phyloP scores from a whole-genome alignment of 2,888 invertebrate species.

The Diloba caeruleocephala region DNA sequence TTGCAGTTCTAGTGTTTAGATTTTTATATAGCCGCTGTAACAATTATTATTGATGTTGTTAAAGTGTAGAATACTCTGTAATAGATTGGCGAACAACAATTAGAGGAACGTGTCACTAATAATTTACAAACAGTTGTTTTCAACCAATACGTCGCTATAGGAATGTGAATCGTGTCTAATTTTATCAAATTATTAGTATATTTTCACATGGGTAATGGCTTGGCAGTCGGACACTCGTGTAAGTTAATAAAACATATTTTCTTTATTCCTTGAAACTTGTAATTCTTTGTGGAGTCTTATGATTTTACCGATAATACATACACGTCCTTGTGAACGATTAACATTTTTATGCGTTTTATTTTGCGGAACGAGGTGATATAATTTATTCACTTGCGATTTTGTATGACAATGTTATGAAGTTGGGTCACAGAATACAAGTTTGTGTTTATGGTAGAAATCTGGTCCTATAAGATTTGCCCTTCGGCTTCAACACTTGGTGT shows the following conservation, averaged over 20 bases:
- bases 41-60: slow-evolving; percentile 73
- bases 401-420: slow-evolving; percentile 46
- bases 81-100: slow-evolving; percentile 69
- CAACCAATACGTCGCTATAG: slow-evolving; percentile 78
- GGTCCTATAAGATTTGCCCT: slow-evolving; percentile 63
- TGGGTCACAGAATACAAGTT: slow-evolving; percentile 41
- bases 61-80: slow-evolving; percentile 65
- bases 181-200: slow-evolving; percentile 81
- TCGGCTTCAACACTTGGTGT: slow-evolving; percentile 51
- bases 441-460: slow-evolving; percentile 49
- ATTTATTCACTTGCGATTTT: slow-evolving; percentile 61
- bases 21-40: slow-evolving; percentile 67
- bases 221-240: slow-evolving; percentile 88
- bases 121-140: slow-evolving; percentile 81
- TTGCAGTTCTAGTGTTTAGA: slow-evolving; percentile 76
- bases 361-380: slow-evolving; percentile 64
- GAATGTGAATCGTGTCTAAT: slow-evolving; percentile 83
- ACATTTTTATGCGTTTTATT: slow-evolving; percentile 74
- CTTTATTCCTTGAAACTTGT: slow-evolving; percentile 31
- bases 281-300: slow-evolving; percentile 27
- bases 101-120: slow-evolving; percentile 84
- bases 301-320: slow-evolving; percentile 45
- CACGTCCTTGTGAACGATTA: slow-evolving; percentile 81
- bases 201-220: slow-evolving; percentile 89
- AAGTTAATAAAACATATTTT: slow-evolving; percentile 62